Evolutionary conservation across 2,888 invertebrate genomes (phyloP).

Genomic region (Athetis lepigone): DNA sequence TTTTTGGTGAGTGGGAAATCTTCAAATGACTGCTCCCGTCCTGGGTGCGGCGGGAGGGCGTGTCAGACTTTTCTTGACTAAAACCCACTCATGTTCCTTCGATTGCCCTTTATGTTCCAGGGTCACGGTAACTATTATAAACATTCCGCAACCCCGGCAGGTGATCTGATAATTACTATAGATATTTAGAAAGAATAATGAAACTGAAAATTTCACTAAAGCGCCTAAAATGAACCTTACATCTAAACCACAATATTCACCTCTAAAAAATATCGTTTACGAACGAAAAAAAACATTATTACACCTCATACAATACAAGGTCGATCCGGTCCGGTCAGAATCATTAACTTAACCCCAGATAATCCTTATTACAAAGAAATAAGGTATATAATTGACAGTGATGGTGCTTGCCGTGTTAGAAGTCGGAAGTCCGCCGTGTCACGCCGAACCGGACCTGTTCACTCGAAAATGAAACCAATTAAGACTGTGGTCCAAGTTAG

Average conservation of each 20-base stretch:
- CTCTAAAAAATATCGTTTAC: slow-evolving; percentile 10
- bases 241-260: background rate
- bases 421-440: slow-evolving; percentile 80
- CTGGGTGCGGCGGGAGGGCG: too few species aligned
- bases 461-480: slow-evolving; percentile 90
- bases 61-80: too few species aligned
- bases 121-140: too few species aligned
- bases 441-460: slow-evolving; percentile 84
- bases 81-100: too few species aligned
- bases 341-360: slow-evolving; percentile 42
- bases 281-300: slow-evolving; percentile 34
- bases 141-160: too few species aligned
- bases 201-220: background rate
- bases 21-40: too few species aligned
- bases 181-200: too few species aligned
- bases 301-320: slow-evolving; percentile 45
- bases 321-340: slow-evolving; percentile 29
- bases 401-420: slow-evolving; percentile 69
- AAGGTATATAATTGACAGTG: slow-evolving; percentile 75
- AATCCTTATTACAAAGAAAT: slow-evolving; percentile 67
- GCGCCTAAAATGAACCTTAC: background rate
- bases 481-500: slow-evolving; percentile 74
- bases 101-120: too few species aligned
- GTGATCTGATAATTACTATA: too few species aligned
- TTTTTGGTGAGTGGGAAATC: too few species aligned